Evolutionary conservation across 2,797 vertebrate species (phyloP).

Genomic region (Rhyacichthys aspro): DNA sequence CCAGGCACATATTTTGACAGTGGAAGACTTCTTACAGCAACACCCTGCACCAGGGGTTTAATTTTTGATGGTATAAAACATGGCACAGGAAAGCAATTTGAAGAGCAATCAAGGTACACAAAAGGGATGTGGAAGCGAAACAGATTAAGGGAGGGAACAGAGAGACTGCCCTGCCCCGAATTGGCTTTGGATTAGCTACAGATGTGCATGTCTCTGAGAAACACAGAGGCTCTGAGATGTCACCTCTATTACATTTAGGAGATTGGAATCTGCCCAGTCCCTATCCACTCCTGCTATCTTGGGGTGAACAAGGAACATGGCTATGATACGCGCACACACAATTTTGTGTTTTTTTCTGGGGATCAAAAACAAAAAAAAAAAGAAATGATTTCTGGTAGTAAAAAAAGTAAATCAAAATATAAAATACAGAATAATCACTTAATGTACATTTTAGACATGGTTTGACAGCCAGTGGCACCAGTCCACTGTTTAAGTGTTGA

Average conservation of each 20-base stretch:
- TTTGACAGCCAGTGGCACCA: constrained; percentile 37
- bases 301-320: constrained; percentile 22
- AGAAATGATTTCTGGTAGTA: not conserved
- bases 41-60: constrained; percentile 64
- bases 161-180: constrained; percentile 55
- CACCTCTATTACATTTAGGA: constrained; percentile 65
- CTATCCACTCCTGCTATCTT: constrained; percentile 22
- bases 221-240: constrained; percentile 51
- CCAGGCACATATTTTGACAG: constrained; percentile 67
- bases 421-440: constrained; percentile 25
- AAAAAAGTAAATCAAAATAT: not conserved
- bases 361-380: not conserved
- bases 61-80: constrained; percentile 72
- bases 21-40: constrained; percentile 51
- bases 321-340: constrained; percentile 23
- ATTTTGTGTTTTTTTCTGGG: constrained; percentile 20
- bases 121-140: constrained; percentile 72
- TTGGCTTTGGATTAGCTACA: constrained; percentile 69
- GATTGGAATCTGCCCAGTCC: constrained; percentile 60
- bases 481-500: constrained; percentile 37
- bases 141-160: constrained; percentile 71
- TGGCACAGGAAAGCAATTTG: constrained; percentile 75
- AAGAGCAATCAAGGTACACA: constrained; percentile 80
- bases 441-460: constrained; percentile 29
- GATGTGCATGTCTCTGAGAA: constrained; percentile 56